phyloP scores from a whole-genome alignment of 2,113 vertebrate species.

The Chaetura pelagica region DNA sequence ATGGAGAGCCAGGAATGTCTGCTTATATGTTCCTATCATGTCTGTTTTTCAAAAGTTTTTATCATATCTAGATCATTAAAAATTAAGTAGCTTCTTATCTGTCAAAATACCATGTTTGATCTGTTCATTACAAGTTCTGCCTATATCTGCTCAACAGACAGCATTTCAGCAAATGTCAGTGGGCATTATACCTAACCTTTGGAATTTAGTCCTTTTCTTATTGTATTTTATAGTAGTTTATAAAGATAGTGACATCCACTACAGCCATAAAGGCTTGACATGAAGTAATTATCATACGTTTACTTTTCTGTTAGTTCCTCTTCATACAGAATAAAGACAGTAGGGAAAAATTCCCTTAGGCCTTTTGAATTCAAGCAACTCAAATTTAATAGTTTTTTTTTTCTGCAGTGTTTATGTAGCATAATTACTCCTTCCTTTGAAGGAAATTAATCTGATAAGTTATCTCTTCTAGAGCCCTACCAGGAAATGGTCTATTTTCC shows the following conservation, averaged over 20 bases:
- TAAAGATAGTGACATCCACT: not conserved
- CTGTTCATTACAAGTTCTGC: not conserved
- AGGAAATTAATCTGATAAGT: not conserved
- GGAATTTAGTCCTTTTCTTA: not conserved
- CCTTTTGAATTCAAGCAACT: not conserved
- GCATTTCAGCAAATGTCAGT: not conserved
- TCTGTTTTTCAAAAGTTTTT: not conserved
- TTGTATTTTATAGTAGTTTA: not conserved
- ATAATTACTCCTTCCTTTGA: not conserved
- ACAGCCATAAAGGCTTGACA: not conserved
- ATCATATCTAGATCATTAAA: not conserved
- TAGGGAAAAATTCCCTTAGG: not conserved
- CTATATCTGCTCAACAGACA: not conserved
- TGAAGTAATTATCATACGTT: not conserved
- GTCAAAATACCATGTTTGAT: not conserved
- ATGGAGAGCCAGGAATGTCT: not conserved
- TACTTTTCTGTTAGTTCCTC: not conserved
- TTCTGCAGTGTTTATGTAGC: not conserved
- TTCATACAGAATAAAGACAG: not conserved
- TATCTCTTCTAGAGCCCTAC: not conserved
- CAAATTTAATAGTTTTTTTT: not conserved
- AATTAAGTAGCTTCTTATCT: not conserved
- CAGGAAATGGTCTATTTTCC: not conserved
- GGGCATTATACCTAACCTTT: not conserved
- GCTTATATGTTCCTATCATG: not conserved